These are phyloP conservation scores for Troides oblongomaculatus DNA, from an alignment of 2,888 invertebrate genomes.

Conservation along the genomic window DNA sequence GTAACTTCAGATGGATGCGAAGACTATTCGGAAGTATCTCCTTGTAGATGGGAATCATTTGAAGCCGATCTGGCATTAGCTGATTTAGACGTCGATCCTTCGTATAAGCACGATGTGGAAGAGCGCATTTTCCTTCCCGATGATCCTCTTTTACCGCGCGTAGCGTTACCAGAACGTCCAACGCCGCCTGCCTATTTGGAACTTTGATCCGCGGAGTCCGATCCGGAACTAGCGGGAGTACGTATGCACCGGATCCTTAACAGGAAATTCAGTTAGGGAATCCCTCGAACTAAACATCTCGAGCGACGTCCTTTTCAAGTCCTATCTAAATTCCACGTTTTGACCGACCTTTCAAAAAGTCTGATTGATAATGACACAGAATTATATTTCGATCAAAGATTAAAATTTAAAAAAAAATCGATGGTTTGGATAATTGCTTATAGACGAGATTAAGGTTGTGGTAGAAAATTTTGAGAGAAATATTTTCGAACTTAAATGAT, in stretches of 20 bases:
- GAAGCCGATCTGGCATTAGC: constrained; percentile 82
- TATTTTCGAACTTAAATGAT: constrained; percentile 75
- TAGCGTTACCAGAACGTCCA: constrained; percentile 77
- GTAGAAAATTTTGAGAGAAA: constrained; percentile 74
- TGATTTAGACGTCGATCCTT: constrained; percentile 81
- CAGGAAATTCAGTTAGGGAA: constrained; percentile 52
- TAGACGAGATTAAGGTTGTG: constrained; percentile 75
- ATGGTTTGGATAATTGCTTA: constrained; percentile 73
- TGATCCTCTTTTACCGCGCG: constrained; percentile 77
- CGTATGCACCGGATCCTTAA: constrained; percentile 57
- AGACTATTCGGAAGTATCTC: constrained; percentile 66
- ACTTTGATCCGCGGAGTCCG: constrained; percentile 76
- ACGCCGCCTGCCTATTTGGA: constrained; percentile 79
- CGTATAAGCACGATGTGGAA: constrained; percentile 82
- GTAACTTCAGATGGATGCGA: constrained; percentile 79
- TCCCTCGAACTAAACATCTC: constrained; percentile 27
- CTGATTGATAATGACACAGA: constrained; percentile 14
- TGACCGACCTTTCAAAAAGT: constrained; percentile 15
- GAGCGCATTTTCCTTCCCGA: constrained; percentile 81
- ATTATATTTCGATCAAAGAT: constrained; percentile 7
- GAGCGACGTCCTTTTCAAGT: constrained; percentile 30
- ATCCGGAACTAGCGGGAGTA: constrained; percentile 65
- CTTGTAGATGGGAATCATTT: constrained; percentile 82
- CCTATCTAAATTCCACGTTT: constrained; percentile 35
- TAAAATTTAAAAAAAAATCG: constrained; percentile 43